phyloP scores from a whole-genome alignment of 2,888 invertebrate genomes.

The Choristoneura rosaceana region DNA sequence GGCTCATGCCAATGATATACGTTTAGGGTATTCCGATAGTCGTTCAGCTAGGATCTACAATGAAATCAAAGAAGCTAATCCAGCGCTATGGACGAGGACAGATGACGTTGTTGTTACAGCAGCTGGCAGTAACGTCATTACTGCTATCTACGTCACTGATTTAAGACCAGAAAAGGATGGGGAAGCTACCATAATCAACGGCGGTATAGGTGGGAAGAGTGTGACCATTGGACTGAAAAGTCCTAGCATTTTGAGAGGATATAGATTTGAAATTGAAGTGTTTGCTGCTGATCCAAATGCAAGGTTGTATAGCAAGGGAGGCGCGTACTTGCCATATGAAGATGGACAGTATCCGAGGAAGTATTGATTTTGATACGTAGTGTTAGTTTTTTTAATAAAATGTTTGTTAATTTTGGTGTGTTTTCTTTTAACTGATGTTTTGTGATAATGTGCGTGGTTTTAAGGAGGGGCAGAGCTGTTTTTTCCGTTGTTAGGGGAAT shows the following conservation, averaged over 20 bases:
- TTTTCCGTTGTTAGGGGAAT: no score
- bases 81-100: conserved; percentile 71
- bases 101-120: conserved; percentile 67
- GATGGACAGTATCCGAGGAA: conserved; percentile 53
- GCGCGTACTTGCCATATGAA: conserved; percentile 43
- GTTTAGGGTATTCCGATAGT: conserved; percentile 53
- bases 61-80: conserved; percentile 67
- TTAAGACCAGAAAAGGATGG: conserved; percentile 70
- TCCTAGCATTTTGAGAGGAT: conserved; percentile 70
- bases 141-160: conserved; percentile 69
- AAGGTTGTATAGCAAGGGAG: conserved; percentile 59
- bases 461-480: no score
- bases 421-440: not conserved
- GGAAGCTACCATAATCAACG: conserved; percentile 65
- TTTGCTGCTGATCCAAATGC: conserved; percentile 58
- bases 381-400: conserved; percentile 9
- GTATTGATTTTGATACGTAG: conserved; percentile 12
- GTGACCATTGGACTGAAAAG: conserved; percentile 71
- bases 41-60: conserved; percentile 61
- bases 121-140: conserved; percentile 65
- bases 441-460: no score
- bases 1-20: conserved; percentile 57
- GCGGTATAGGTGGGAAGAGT: conserved; percentile 68
- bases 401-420: not conserved
- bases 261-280: conserved; percentile 72